Conservation (phyloP, 2,797 vertebrate species). For the Oreochromis grahami region DNA sequence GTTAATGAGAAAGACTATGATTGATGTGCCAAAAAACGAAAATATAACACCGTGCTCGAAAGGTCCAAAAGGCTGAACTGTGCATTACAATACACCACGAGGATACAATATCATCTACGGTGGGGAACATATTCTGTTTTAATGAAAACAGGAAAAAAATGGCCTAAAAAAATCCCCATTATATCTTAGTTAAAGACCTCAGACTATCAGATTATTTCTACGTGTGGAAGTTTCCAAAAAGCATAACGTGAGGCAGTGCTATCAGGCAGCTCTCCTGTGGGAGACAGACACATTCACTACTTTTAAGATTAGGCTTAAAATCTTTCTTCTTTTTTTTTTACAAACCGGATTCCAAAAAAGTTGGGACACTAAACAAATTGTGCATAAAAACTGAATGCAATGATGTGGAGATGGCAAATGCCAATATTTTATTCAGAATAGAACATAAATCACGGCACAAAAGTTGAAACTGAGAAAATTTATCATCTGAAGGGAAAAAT, state of each 20-base stretch:
- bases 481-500: too few relatives aligned
- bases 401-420: too few relatives aligned
- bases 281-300: neutral
- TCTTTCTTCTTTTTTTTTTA: too few relatives aligned
- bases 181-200: neutral
- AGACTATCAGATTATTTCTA: neutral
- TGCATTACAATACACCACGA: neutral
- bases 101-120: neutral
- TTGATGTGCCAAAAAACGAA: neutral
- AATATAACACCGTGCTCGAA: neutral
- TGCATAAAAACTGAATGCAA: too few relatives aligned
- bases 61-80: neutral
- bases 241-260: neutral
- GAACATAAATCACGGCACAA: too few relatives aligned
- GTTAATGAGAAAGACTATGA: neutral
- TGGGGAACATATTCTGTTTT: neutral
- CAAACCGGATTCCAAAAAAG: too few relatives aligned
- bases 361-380: too few relatives aligned
- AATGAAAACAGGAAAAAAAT: rapidly evolving
- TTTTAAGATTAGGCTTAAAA: neutral
- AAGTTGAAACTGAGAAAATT: too few relatives aligned
- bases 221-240: neutral
- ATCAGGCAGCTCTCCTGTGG: neutral
- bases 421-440: too few relatives aligned
- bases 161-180: neutral